Evolutionary conservation across 2,113 vertebrate genomes (phyloP), one percentile per base, ranked within the genome.

Genomic region (Symphodus melops): DNA sequence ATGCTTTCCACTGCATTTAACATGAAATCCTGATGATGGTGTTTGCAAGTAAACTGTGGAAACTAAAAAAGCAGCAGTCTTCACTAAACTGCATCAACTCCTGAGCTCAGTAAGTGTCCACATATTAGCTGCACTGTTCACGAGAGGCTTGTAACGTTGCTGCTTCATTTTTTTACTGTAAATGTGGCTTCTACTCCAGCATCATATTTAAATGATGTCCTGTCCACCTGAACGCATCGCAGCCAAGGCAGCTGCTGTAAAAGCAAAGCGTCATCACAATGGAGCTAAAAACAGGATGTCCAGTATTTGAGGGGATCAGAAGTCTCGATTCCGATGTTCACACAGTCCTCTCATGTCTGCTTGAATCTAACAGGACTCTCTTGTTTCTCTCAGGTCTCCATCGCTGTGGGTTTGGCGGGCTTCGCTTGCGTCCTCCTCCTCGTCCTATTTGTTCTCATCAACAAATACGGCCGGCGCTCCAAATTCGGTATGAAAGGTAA

Each of bases 401-500:
- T 99, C 48, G 98, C 97, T 0, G 97, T 99, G 23, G 96, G 97
- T 39, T 93, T 99, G 59, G 98, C 97, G 11, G 98, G 96, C 42
- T 98, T 99, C 55, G 97, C 96, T 62, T 98, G 97, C n/a, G 95
- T 98, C 77, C 95, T 98, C 63, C 92, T 99, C 84, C 96, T 99
- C 64, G 94, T 98, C 72, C 95, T 98, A 71, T 98, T 99, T 74
- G 95, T 99, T 81, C 96, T 99, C 92, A 98, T 99, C 95, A 99
- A 99, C 95, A 99, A 99, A 87, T 99, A 99, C 2, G 97, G 97
- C 67, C 94, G 97, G 1, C 95, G 97, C 66, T 98, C 97, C 89
- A 99, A 98, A 89, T 99, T 97, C 79, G 98, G 97, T 71, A 98
- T 99, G 96, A 99, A 99, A 96, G 97, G 98, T 99, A 96, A 90